Conservation (phyloP, 2,797 vertebrate genomes). For the Perodicticus potto region DNA sequence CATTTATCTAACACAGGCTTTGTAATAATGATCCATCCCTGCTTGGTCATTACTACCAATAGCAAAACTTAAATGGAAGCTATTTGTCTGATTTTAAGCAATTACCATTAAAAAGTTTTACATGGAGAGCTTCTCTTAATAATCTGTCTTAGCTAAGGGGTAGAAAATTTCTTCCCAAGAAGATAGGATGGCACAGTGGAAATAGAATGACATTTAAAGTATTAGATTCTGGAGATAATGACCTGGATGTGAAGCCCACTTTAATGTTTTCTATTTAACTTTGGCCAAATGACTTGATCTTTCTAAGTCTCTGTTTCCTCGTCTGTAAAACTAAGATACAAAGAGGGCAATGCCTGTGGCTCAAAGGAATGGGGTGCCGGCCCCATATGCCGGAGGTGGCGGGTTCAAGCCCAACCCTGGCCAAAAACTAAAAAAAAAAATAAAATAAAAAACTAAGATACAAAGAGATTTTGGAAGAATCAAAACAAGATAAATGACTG, state of each 20-base stretch:
- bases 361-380: too few relatives aligned
- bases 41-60: not conserved
- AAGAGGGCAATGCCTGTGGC: not conserved
- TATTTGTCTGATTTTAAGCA: not conserved
- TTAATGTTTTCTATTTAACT: not conserved
- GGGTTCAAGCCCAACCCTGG: too few relatives aligned
- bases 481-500: not conserved
- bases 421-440: too few relatives aligned
- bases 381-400: too few relatives aligned
- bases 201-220: not conserved
- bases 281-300: not conserved
- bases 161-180: not conserved
- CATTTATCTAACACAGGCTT: not conserved
- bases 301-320: not conserved
- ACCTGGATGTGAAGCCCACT: not conserved
- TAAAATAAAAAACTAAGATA: not conserved
- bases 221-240: not conserved
- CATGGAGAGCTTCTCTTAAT: not conserved
- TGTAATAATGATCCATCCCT: not conserved
- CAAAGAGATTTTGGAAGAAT: not conserved
- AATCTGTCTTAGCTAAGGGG: not conserved
- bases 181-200: not conserved
- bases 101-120: not conserved
- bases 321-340: not conserved
- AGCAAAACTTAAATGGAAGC: not conserved